Evolutionary conservation across 2,113 vertebrate genomes (phyloP).

Genomic region (Seriola dumerili): DNA sequence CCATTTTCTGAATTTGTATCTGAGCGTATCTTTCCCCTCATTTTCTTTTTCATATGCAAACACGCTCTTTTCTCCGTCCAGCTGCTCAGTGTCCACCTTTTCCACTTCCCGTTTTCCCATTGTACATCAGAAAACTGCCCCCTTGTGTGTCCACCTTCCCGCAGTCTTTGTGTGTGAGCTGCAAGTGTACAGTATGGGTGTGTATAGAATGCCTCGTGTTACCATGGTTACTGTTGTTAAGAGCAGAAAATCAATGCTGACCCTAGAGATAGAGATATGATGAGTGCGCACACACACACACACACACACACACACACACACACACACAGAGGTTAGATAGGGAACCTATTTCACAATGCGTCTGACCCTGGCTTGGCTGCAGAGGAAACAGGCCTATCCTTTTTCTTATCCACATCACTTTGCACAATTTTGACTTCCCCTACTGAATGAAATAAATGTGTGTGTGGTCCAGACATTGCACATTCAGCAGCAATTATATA

Average conservation of each 20-base stretch:
- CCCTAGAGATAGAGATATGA: conserved; percentile 59
- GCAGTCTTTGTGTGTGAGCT: not conserved
- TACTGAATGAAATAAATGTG: conserved; percentile 28
- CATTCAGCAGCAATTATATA: conserved; percentile 22
- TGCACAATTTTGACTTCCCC: conserved; percentile 42
- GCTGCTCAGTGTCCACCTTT: conserved; percentile 26
- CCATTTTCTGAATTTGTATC: conserved; percentile 46
- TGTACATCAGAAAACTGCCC: conserved; percentile 38
- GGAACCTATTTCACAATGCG: conserved; percentile 16
- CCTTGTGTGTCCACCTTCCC: conserved; percentile 31
- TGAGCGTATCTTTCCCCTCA: conserved; percentile 19
- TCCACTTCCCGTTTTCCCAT: conserved; percentile 26
- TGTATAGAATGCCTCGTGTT: conserved; percentile 50
- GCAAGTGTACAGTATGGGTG: conserved; percentile 27
- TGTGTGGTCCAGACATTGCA: conserved; percentile 5
- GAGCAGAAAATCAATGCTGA: conserved; percentile 70
- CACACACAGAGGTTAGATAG: conserved; percentile 11
- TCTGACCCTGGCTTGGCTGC: conserved; percentile 33
- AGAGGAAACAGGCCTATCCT: conserved; percentile 42
- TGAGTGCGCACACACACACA: not conserved
- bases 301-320: conserved; percentile 9
- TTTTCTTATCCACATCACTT: conserved; percentile 24
- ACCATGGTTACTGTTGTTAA: conserved; percentile 61
- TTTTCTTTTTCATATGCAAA: conserved; percentile 37
- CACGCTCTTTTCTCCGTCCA: not conserved